phyloP scores from a whole-genome alignment of 2,888 invertebrate species.

The Malthinus flaveolus region DNA sequence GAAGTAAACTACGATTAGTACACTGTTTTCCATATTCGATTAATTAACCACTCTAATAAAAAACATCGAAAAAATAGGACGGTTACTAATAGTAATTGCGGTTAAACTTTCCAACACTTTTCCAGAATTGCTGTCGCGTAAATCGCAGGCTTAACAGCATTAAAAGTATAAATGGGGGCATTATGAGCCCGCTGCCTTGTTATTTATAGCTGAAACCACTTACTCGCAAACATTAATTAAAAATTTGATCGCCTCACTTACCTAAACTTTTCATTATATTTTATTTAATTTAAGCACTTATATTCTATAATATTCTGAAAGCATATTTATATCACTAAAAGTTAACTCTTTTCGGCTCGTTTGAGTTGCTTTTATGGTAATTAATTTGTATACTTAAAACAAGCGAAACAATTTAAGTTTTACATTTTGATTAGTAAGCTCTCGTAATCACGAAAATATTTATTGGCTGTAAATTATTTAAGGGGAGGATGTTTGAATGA shows the following conservation, averaged over 20 bases:
- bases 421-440: too few relatives aligned
- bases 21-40: conserved; percentile 24
- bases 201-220: conserved; percentile 35
- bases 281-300: too few relatives aligned
- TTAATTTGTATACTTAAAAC: too few relatives aligned
- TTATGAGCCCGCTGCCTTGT: conserved; percentile 27
- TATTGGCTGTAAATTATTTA: too few relatives aligned
- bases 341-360: too few relatives aligned
- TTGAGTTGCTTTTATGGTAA: too few relatives aligned
- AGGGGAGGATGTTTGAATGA: too few relatives aligned
- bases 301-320: too few relatives aligned
- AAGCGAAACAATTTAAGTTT: too few relatives aligned
- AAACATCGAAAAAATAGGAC: conserved; percentile 11
- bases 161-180: conserved; percentile 34
- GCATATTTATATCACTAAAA: too few relatives aligned
- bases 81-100: conserved; percentile 34
- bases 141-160: conserved; percentile 36
- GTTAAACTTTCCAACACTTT: conserved; percentile 35
- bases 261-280: conserved; percentile 10
- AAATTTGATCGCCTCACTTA: conserved; percentile 26
- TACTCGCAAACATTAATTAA: conserved; percentile 34
- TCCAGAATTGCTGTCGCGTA: conserved; percentile 34
- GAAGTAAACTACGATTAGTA: conserved; percentile 24
- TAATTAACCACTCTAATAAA: conserved; percentile 23
- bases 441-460: too few relatives aligned